Base-by-base conservation (phyloP, 2,797 vertebrate species). In the Oreonectes daqikongensis region DNA sequence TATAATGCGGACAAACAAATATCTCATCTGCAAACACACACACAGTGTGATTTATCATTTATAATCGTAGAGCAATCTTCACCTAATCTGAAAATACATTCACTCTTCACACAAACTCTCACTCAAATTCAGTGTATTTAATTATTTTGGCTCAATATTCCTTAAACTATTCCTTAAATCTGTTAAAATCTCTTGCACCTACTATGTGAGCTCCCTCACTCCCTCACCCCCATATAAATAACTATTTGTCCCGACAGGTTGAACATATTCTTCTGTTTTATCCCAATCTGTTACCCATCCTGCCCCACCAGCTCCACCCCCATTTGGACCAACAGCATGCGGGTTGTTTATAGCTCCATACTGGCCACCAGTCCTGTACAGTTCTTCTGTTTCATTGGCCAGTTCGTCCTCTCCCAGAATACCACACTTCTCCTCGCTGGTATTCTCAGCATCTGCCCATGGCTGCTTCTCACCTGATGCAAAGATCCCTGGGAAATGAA, bases 391-490 rank as follows among this genome's bases (percentile, higher is more conserved):
- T 59, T 86, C 87, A 69, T 88, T 81, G 60, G 87, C 88, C 71
- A 89, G 82, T 75, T 88, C 87, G 11, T 88, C 88, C 78, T 84
- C 81, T 14, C 72, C 77, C 28, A 87, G 73, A 55, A 88, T 84
- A 46, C 84, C 86, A 28, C 94, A 94, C 81, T 95, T 95, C 72
- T 96, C 95, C 82, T 94, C 92, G 10, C 77, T 94, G 75, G 94
- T 90, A 48, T 88, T 89, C 87, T 95, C 95, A 0, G 92, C 92
- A 22, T 96, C 95, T 7, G 95, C 95, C 95, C 95, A 96, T 12
- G 94, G 90, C 85, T 96, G 95, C 74, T 96, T 95, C 78, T 96
- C 95, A 30, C 95, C 95, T 0, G 95, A 96, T 60, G 95, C 95
- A 85, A 96, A 96, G 79, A 95, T 67, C 5, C 87, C 88, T 87